Evolutionary conservation across 2,888 invertebrate genomes (phyloP).

Genomic region (Trichacis sp.): DNA sequence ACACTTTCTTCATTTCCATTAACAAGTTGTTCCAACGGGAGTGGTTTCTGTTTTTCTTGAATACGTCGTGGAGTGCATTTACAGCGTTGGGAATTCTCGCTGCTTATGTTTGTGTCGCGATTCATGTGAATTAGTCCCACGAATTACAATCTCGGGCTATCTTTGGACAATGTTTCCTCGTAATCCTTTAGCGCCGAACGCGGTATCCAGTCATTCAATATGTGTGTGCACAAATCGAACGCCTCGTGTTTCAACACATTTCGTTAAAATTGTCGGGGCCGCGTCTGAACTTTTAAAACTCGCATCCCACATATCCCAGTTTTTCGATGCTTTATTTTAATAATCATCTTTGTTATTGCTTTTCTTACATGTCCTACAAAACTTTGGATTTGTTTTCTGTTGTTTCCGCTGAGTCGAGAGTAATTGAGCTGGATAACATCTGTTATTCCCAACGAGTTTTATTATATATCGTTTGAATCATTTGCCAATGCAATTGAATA

Average conservation of each 20-base stretch:
- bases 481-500: too few species aligned
- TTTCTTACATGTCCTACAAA: too few species aligned
- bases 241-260: constrained; percentile 65
- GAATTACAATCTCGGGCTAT: constrained; percentile 45
- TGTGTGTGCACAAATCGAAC: constrained; percentile 67
- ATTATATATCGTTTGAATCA: too few species aligned
- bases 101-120: constrained; percentile 22
- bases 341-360: not conserved
- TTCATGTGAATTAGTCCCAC: constrained; percentile 41
- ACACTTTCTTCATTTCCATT: constrained; percentile 27
- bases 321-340: constrained; percentile 5
- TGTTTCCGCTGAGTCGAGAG: too few species aligned
- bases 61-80: constrained; percentile 29
- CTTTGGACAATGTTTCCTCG: constrained; percentile 41
- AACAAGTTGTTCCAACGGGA: constrained; percentile 42
- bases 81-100: constrained; percentile 37
- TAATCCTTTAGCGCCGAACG: constrained; percentile 45
- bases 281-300: constrained; percentile 40
- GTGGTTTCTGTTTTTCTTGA: constrained; percentile 40
- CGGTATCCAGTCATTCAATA: constrained; percentile 61
- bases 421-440: too few species aligned
- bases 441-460: too few species aligned
- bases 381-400: too few species aligned
- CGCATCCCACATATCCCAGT: constrained; percentile 51
- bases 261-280: constrained; percentile 50